Percentiles rank a stretch among this genome's conserved stretches.
Evolutionary conservation across 2,888 invertebrate genomes (phyloP).

Genomic region (Pemphredon lugubris): DNA sequence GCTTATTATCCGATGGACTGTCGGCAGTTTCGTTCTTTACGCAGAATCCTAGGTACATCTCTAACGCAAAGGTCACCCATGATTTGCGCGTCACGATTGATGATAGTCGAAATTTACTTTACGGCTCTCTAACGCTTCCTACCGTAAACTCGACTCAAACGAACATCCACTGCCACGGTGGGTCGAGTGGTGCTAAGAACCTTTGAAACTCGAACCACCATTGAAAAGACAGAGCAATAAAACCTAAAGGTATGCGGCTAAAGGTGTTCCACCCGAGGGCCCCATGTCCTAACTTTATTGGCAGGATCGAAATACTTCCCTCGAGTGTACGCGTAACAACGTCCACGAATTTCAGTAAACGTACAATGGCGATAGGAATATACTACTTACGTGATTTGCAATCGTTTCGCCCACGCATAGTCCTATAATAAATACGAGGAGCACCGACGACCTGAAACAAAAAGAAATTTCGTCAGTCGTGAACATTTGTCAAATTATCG

Average conservation of each 20-base stretch:
- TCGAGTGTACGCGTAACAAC: neutral
- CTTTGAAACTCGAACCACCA: slow-evolving; percentile 61
- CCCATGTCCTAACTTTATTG: slow-evolving; percentile 50
- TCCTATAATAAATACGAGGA: slow-evolving; percentile 83
- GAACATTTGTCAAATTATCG: neutral
- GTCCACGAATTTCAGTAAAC: neutral
- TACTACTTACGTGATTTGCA: slow-evolving; percentile 84
- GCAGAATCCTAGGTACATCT: too few relatives aligned
- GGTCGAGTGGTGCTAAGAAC: slow-evolving; percentile 18
- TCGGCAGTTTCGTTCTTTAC: too few relatives aligned
- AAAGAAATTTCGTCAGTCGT: slow-evolving; percentile 48
- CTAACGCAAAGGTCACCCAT: neutral
- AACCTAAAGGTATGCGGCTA: slow-evolving; percentile 71
- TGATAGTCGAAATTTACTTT: neutral
- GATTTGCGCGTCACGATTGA: slow-evolving; percentile 11
- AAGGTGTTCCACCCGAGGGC: slow-evolving; percentile 66
- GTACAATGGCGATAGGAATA: neutral
- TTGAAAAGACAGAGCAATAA: slow-evolving; percentile 68
- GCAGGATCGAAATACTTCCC: slow-evolving; percentile 48
- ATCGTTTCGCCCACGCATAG: slow-evolving; percentile 82
- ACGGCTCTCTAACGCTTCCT: neutral
- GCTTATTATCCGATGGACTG: too few relatives aligned
- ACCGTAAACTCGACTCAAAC: slow-evolving; percentile 17
- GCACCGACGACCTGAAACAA: slow-evolving; percentile 85
- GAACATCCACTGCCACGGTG: too few relatives aligned